Evolutionary conservation across 1,140 invertebrate genomes (phyloP).

Genomic region (Aethina tumida): DNA sequence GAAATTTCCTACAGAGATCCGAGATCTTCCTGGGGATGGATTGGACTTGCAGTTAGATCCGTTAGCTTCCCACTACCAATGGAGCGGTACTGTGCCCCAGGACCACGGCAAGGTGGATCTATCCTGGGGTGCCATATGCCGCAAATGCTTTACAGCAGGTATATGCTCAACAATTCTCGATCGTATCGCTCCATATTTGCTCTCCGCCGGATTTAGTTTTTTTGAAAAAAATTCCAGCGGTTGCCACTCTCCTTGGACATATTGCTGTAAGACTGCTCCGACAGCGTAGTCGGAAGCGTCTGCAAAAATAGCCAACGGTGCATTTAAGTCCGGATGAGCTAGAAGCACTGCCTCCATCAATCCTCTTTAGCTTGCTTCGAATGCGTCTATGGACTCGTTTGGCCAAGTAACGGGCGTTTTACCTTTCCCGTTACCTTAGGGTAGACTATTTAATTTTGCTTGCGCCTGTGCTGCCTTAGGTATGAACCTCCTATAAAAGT

Average conservation of each 20-base stretch:
- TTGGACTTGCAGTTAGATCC: too few species aligned
- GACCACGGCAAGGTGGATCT: too few species aligned
- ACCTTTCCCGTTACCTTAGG: slow-evolving; percentile 11
- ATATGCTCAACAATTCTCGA: too few species aligned
- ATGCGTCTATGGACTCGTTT: neutral
- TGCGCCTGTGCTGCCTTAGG: slow-evolving; percentile 21
- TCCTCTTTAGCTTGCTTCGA: neutral
- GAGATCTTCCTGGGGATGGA: too few species aligned
- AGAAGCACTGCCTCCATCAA: neutral
- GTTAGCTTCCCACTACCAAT: too few species aligned
- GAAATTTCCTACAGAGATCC: too few species aligned
- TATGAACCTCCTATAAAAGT: slow-evolving; percentile 29
- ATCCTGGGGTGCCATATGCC: too few species aligned
- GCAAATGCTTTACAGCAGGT: too few species aligned
- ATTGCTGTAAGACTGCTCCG: slow-evolving; percentile 26
- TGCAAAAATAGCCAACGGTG: slow-evolving; percentile 12
- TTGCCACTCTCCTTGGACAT: slow-evolving; percentile 14
- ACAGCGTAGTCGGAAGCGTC: slow-evolving; percentile 24
- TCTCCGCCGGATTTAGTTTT: slow-evolving; percentile 25
- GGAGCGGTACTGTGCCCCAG: too few species aligned
- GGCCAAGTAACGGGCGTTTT: neutral
- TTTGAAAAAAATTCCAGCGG: slow-evolving; percentile 36
- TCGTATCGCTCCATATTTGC: slow-evolving; percentile 30
- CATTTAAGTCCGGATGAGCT: slow-evolving; percentile 15
- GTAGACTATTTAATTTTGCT: slow-evolving; percentile 15